Evolutionary conservation across 2,113 vertebrate species (phyloP).

Genomic region (Syngnathus floridae): DNA sequence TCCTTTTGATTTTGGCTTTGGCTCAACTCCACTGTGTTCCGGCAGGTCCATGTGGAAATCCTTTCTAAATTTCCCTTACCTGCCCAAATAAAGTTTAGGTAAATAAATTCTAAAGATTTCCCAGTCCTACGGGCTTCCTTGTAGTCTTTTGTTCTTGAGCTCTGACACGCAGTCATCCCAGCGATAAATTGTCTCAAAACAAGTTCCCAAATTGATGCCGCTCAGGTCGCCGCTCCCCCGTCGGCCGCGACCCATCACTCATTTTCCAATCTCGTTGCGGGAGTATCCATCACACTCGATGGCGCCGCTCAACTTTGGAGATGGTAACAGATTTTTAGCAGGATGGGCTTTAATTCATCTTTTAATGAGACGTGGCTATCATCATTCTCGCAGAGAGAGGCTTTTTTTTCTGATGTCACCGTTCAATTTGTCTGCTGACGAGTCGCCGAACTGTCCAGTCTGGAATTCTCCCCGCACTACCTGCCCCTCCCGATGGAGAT

Average conservation of each 20-base stretch:
- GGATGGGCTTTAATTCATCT: conserved; percentile 4
- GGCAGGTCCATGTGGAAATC: background rate
- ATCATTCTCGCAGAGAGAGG: background rate
- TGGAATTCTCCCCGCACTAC: background rate
- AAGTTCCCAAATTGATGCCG: conserved; percentile 1
- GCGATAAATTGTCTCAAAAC: background rate
- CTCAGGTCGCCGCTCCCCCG: background rate
- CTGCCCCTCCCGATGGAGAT: background rate
- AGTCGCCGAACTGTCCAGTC: background rate
- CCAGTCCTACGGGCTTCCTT: background rate
- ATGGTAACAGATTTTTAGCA: background rate
- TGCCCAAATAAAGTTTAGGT: background rate
- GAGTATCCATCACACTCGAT: background rate
- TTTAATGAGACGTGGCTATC: background rate
- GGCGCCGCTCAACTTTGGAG: conserved; percentile 5
- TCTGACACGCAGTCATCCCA: background rate
- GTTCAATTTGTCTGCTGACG: background rate
- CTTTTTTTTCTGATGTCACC: background rate
- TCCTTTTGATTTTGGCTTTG: background rate
- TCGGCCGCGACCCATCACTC: conserved; percentile 3
- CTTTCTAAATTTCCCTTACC: background rate
- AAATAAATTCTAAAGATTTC: background rate
- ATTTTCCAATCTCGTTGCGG: conserved; percentile 4
- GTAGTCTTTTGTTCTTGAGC: background rate
- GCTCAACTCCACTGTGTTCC: background rate